Evolutionary conservation across 1,140 invertebrate genomes (phyloP).

Genomic region (Marisa cornuarietis): DNA sequence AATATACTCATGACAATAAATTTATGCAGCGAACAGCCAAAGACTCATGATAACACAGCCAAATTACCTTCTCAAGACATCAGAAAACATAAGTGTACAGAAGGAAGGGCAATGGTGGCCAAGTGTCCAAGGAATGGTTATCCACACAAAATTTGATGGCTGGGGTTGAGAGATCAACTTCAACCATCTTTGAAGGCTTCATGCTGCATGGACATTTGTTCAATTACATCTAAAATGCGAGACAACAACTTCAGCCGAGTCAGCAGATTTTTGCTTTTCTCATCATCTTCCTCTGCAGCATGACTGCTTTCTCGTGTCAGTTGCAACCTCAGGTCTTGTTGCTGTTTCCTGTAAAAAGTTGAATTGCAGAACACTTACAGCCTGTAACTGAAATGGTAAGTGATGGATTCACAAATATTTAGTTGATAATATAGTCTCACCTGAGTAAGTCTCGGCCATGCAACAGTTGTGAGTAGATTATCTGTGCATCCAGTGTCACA

Average conservation of each 20-base stretch:
- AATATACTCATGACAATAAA: no score
- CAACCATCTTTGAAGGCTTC: conserved; percentile 31
- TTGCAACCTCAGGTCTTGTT: conserved; percentile 21
- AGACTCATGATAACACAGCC: no score
- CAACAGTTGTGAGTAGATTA: conserved; percentile 42
- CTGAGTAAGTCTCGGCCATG: conserved; percentile 34
- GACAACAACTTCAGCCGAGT: conserved; percentile 17
- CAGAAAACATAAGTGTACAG: no score
- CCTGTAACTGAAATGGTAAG: background rate
- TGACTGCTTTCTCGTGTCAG: background rate
- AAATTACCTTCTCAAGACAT: no score
- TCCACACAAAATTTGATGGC: no score
- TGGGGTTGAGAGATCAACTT: conserved; percentile 5
- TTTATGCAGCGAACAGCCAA: no score
- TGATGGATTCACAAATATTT: background rate
- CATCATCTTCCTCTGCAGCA: background rate
- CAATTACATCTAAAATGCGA: conserved; percentile 31
- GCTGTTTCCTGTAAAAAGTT: conserved; percentile 16
- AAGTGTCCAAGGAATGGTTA: no score
- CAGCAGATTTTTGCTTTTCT: background rate
- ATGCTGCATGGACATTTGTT: conserved; percentile 39
- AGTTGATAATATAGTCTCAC: conserved; percentile 19
- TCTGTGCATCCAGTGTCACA: conserved; percentile 44
- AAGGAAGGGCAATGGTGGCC: no score
- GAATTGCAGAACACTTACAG: background rate